phyloP scores from a whole-genome alignment of 2,113 vertebrate genomes.

The Lycocorax pyrrhopterus region DNA sequence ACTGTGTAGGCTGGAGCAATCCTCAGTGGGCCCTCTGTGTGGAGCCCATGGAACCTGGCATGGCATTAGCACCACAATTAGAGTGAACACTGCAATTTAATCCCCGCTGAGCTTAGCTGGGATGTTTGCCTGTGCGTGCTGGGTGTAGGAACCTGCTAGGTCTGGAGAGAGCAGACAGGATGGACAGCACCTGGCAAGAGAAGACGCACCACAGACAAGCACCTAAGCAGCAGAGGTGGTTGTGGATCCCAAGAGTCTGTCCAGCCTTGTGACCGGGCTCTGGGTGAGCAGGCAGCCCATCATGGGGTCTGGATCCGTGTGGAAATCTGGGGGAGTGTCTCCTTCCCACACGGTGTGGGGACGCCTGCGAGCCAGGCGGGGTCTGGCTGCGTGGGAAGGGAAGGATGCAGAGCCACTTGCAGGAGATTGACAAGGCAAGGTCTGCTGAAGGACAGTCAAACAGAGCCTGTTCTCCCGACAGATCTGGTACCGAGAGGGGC shows the following conservation, averaged over 20 bases:
- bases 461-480: neutral
- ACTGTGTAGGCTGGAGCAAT: neutral
- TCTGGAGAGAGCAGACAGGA: neutral
- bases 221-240: neutral
- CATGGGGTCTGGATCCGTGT: neutral
- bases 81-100: neutral
- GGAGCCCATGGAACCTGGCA: neutral
- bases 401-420: neutral
- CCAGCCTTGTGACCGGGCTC: fast-evolving
- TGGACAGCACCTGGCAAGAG: neutral
- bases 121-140: neutral
- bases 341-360: fast-evolving
- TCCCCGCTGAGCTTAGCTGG: neutral
- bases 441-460: neutral
- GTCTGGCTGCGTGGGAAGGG: neutral
- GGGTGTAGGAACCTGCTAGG: neutral
- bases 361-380: fast-evolving
- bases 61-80: neutral
- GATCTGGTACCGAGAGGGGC: neutral
- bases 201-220: neutral
- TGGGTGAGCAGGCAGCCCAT: neutral
- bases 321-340: neutral
- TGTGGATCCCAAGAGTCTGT: neutral
- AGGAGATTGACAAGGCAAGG: neutral
- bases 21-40: neutral